These are phyloP conservation scores for Philonicus albiceps DNA, from an alignment of 2,888 invertebrate genomes.

Conservation along the genomic window DNA sequence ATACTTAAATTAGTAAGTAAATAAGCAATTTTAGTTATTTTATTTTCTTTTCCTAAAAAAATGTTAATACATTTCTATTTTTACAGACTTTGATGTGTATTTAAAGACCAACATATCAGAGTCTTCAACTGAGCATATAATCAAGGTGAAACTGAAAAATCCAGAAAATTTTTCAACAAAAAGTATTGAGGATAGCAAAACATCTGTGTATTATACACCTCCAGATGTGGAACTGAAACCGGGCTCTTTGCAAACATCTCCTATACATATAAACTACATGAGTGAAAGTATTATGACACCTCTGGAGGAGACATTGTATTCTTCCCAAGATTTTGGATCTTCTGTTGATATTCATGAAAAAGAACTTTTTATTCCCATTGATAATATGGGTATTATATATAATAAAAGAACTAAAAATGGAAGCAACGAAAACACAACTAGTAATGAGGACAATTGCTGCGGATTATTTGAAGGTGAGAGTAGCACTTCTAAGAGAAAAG, in stretches of 20 bases:
- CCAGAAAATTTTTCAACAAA: slow-evolving; percentile 55
- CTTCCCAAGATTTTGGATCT: background rate
- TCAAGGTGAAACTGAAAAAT: slow-evolving; percentile 56
- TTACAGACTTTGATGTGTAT: slow-evolving; percentile 61
- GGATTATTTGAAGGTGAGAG: background rate
- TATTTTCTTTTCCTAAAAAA: background rate
- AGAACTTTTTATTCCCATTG: background rate
- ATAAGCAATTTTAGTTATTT: background rate
- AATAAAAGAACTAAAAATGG: background rate
- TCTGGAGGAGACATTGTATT: background rate
- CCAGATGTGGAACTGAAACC: slow-evolving; percentile 66
- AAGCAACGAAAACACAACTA: background rate
- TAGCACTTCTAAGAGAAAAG: background rate
- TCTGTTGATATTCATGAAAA: background rate
- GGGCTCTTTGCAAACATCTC: slow-evolving; percentile 39
- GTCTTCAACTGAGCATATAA: slow-evolving; percentile 54
- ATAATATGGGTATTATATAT: background rate
- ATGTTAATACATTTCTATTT: background rate
- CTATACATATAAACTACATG: slow-evolving; percentile 38
- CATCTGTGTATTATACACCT: slow-evolving; percentile 84
- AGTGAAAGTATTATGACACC: background rate
- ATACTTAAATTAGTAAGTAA: no score
- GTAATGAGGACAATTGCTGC: slow-evolving; percentile 9
- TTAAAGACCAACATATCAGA: slow-evolving; percentile 59
- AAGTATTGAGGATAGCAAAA: slow-evolving; percentile 67